A percentile compares a stretch with the other conserved stretches of the same genome.
Evolutionary conservation across 1,140 invertebrate species (phyloP).

Genomic region (Drosophila ohnishii): DNA sequence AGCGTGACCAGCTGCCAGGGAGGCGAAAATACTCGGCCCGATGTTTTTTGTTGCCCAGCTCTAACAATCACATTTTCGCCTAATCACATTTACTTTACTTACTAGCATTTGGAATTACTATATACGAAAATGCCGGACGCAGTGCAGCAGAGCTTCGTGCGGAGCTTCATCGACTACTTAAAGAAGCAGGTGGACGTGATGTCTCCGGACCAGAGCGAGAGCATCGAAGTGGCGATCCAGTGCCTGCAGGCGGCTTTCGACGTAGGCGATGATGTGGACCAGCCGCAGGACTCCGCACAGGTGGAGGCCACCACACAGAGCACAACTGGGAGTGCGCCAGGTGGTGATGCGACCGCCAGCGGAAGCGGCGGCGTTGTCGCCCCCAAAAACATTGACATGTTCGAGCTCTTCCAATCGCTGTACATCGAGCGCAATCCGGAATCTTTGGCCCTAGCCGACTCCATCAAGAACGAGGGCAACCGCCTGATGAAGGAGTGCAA

Average conservation of each 20-base stretch:
- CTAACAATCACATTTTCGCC: slow-evolving; percentile 31
- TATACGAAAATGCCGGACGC: slow-evolving; percentile 65
- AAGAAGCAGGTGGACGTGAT: slow-evolving; percentile 74
- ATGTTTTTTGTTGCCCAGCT: slow-evolving; percentile 7
- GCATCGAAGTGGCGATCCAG: slow-evolving; percentile 89
- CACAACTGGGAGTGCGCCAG: slow-evolving; percentile 26
- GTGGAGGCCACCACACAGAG: slow-evolving; percentile 37
- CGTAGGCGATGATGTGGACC: slow-evolving; percentile 84
- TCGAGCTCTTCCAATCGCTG: slow-evolving; percentile 83
- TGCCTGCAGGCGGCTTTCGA: slow-evolving; percentile 93
- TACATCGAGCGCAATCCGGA: slow-evolving; percentile 83
- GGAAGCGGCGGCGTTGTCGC: slow-evolving; percentile 63
- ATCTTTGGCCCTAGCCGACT: slow-evolving; percentile 88
- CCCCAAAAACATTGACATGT: slow-evolving; percentile 83
- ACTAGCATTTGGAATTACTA: not conserved
- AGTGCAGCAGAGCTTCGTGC: slow-evolving; percentile 76
- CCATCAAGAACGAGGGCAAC: slow-evolving; percentile 93
- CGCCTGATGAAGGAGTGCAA: slow-evolving; percentile 92
- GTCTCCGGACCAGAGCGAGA: slow-evolving; percentile 88
- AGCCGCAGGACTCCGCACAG: slow-evolving; percentile 23
- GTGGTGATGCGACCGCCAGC: slow-evolving; percentile 18
- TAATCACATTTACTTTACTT: slow-evolving; percentile 28
- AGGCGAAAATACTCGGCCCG: not conserved
- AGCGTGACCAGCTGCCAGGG: not conserved
- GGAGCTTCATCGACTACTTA: slow-evolving; percentile 74